Evolutionary conservation across 1,140 invertebrate genomes (phyloP), one percentile per base, ranked within the genome.

Genomic region (Caligus rogercresseyi): DNA sequence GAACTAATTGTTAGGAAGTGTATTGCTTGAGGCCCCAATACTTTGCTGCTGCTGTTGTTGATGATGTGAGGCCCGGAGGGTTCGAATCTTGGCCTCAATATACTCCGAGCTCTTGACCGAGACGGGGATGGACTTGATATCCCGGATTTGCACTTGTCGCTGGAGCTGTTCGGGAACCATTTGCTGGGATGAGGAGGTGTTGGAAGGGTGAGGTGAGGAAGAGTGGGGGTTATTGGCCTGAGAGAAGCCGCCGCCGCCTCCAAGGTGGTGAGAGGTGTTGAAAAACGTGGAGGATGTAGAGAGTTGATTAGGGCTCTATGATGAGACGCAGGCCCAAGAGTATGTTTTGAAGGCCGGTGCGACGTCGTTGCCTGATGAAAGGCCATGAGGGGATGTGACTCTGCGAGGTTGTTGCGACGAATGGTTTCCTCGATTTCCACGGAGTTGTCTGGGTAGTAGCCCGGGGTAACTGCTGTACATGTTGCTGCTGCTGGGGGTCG

Each of bases 161-260:
- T 63, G 61, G 61, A 63, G 24, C 18, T 63, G 61, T 26, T 63
- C 61, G 11, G 61, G 61, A 19, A 63, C 52, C 20, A 31, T 62
- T 20, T 18, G 18, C 2, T 20, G 20, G 13, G 14, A 16, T 25
- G 19, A n/a, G 15, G 19, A n/a, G 20, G 24, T n/a, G 18, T 15
- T 25, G 15, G 57, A 52, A 15, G 18, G 16, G 57, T 1, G 18
- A 7, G 53, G n/a, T 4, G 4, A 11, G 21, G 53, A 11, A 16
- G n/a, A 23, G 13, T 51, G 43, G 13, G 13, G 43, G n/a, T 13
- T 13, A 13, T 51, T 13, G n/a, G 43, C 43, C n/a, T 51, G 43
- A 51, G 43, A 51, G 20, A 16, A 24, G n/a, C 14, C n/a, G 7
- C 26, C 18, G n/a, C 18, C 14, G 26, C 16, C 51, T 20, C 21